Evolutionary conservation across 2,797 vertebrate genomes (phyloP).

Genomic region (Acipenser ruthenus): DNA sequence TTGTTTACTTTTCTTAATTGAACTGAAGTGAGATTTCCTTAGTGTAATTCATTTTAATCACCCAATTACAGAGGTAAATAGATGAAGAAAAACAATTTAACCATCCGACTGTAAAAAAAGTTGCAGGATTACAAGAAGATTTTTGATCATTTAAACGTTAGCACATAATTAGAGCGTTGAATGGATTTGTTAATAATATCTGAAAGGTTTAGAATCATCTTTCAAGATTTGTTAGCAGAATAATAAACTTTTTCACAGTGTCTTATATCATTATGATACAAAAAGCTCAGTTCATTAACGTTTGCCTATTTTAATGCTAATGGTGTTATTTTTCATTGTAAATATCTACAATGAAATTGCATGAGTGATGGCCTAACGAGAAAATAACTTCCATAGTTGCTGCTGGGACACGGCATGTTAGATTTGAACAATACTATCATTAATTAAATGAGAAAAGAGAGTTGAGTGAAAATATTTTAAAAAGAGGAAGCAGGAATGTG

Average conservation of each 20-base stretch:
- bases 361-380: no score
- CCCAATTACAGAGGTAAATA: background rate
- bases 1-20: no score
- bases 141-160: background rate
- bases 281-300: background rate
- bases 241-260: background rate
- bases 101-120: background rate
- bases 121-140: background rate
- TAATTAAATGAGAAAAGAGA: no score
- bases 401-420: no score
- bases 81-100: background rate
- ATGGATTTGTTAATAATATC: constrained; percentile 1
- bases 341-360: no score
- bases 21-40: background rate
- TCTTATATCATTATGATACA: background rate
- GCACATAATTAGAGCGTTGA: background rate
- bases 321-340: no score
- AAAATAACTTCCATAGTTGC: no score
- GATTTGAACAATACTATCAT: no score
- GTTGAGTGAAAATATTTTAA: no score
- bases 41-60: constrained; percentile 3
- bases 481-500: no score
- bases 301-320: no score
- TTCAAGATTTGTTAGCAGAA: background rate
- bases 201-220: background rate